Percentiles rank a stretch among this genome's conserved stretches.
phyloP scores from a whole-genome alignment of 1,140 invertebrate species.

The Drosophila arizonae region DNA sequence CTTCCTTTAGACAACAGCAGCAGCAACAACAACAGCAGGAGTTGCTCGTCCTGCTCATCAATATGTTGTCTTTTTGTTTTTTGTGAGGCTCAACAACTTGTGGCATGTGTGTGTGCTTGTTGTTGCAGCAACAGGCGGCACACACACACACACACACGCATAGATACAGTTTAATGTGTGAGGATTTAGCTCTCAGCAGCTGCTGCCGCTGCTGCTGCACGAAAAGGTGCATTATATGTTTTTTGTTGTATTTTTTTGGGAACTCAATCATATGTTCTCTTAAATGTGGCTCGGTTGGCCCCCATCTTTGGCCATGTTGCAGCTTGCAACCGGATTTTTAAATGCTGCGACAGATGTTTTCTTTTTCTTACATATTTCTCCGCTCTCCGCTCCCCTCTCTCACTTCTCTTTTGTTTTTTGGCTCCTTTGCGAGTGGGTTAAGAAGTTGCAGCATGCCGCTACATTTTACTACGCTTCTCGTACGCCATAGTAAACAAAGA shows the following conservation, averaged over 20 bases:
- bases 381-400: background rate
- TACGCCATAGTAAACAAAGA: slow-evolving; percentile 62
- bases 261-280: slow-evolving; percentile 71
- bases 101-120: slow-evolving; percentile 31
- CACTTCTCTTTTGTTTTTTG: slow-evolving; percentile 18
- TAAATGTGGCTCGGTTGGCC: slow-evolving; percentile 24
- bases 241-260: slow-evolving; percentile 34
- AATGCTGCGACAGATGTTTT: slow-evolving; percentile 66
- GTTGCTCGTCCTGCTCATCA: slow-evolving; percentile 31
- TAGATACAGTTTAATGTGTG: background rate
- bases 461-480: slow-evolving; percentile 60
- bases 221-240: slow-evolving; percentile 60
- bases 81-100: slow-evolving; percentile 20
- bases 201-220: slow-evolving; percentile 31
- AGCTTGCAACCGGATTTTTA: slow-evolving; percentile 72
- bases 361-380: slow-evolving; percentile 15
- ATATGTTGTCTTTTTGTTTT: slow-evolving; percentile 17
- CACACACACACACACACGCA: slow-evolving; percentile 12
- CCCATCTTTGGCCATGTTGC: slow-evolving; percentile 60
- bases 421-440: slow-evolving; percentile 51
- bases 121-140: slow-evolving; percentile 20
- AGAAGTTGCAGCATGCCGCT: slow-evolving; percentile 45
- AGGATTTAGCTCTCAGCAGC: slow-evolving; percentile 37
- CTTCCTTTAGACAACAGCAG: slow-evolving; percentile 37
- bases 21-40: slow-evolving; percentile 20